Conservation (phyloP, 2,888 invertebrate species). For the Therioaphis trifolii region DNA sequence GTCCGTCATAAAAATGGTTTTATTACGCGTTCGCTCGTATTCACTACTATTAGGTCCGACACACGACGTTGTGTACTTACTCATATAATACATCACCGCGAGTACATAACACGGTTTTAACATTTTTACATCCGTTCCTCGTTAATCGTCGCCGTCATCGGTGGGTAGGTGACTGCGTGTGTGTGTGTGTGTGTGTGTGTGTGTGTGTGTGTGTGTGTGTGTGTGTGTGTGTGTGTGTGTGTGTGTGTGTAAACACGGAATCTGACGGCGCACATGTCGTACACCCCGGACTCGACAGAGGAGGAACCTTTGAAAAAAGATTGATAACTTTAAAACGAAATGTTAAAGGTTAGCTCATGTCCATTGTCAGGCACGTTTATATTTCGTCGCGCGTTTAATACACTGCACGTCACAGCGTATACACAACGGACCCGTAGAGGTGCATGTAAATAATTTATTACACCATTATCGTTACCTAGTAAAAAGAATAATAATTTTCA, state of each 20-base stretch:
- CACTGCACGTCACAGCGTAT: too few species aligned
- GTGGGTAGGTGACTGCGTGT: too few species aligned
- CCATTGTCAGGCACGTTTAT: too few species aligned
- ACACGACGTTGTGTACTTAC: background rate
- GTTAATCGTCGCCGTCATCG: background rate
- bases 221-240: too few species aligned
- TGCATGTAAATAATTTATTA: background rate
- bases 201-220: too few species aligned
- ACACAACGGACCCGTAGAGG: too few species aligned
- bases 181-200: too few species aligned
- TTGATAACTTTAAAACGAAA: too few species aligned
- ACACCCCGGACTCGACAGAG: too few species aligned
- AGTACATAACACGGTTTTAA: background rate
- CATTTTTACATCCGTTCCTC: background rate
- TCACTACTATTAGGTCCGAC: background rate
- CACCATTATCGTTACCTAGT: background rate
- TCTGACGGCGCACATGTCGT: background rate
- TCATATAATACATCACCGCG: background rate
- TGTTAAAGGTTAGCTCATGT: too few species aligned
- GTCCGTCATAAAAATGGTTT: background rate
- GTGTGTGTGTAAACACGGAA: constrained; percentile 2
- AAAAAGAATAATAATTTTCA: background rate
- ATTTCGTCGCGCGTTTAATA: too few species aligned
- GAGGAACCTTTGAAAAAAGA: too few species aligned
- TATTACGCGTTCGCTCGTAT: background rate